phyloP scores from a whole-genome alignment of 2,888 invertebrate species.

The Caenorhabditis sp. region DNA sequence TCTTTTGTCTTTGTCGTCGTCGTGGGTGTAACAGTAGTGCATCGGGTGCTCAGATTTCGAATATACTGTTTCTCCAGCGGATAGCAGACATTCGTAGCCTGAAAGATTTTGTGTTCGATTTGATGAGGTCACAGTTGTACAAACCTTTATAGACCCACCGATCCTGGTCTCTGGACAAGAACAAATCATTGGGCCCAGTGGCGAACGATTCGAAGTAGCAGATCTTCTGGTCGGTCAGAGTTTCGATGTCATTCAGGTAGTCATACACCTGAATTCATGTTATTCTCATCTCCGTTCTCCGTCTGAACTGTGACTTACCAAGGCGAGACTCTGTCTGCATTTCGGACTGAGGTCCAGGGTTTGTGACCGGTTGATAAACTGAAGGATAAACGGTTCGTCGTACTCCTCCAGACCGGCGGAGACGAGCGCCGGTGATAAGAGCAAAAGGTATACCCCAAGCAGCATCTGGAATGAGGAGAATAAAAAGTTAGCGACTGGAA shows the following conservation, averaged over 20 bases:
- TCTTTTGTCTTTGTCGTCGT: slow-evolving; percentile 62
- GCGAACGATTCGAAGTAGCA: slow-evolving; percentile 76
- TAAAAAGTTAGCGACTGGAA: neutral
- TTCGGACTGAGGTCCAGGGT: slow-evolving; percentile 60
- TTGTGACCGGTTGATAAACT: slow-evolving; percentile 61
- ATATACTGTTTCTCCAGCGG: slow-evolving; percentile 78
- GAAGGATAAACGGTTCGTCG: slow-evolving; percentile 58
- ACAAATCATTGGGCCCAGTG: slow-evolving; percentile 67
- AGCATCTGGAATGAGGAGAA: slow-evolving; percentile 44
- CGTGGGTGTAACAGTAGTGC: slow-evolving; percentile 75
- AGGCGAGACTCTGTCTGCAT: slow-evolving; percentile 66
- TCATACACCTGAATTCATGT: slow-evolving; percentile 67
- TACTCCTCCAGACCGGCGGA: slow-evolving; percentile 57
- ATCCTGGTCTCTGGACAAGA: slow-evolving; percentile 73
- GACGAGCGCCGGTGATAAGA: slow-evolving; percentile 35
- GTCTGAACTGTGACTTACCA: no score
- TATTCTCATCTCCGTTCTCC: no score
- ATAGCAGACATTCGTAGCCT: slow-evolving; percentile 73
- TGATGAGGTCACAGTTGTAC: slow-evolving; percentile 12
- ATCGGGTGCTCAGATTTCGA: slow-evolving; percentile 77
- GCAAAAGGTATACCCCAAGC: slow-evolving; percentile 48
- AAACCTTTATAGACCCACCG: slow-evolving; percentile 77
- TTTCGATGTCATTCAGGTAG: slow-evolving; percentile 73
- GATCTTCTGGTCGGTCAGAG: slow-evolving; percentile 72
- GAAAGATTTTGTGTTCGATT: neutral